Percentiles rank a stretch among this genome's conserved stretches.
These are phyloP conservation scores for Halisarca cf. caerulea DNA, from an alignment of 37 sponge, comb jelly and placozoan genomes.

Conservation along the genomic window DNA sequence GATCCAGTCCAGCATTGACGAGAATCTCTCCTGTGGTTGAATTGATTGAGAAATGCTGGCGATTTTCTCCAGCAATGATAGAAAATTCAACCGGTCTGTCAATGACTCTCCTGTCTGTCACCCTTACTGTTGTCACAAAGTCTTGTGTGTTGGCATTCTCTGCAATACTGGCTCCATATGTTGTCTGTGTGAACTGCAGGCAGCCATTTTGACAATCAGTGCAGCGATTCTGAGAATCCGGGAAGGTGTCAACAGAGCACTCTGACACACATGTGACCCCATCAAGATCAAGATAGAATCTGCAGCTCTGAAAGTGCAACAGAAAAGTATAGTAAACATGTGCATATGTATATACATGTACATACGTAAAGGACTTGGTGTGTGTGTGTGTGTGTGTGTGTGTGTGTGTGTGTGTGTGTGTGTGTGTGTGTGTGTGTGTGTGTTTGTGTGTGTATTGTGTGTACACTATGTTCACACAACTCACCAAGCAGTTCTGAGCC, in stretches of 20 bases:
- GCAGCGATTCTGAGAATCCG: constrained; percentile 35
- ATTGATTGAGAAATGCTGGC: constrained; percentile 20
- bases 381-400: too few species aligned
- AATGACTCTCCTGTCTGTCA: constrained; percentile 30
- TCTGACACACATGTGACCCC: constrained; percentile 52
- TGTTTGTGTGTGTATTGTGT: too few species aligned
- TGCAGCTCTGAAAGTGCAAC: constrained; percentile 36
- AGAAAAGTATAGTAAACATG: not conserved
- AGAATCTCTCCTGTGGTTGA: constrained; percentile 12
- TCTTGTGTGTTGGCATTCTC: constrained; percentile 22
- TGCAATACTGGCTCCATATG: not conserved
- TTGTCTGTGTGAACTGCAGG: constrained; percentile 30
- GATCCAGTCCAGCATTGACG: constrained; percentile 36
- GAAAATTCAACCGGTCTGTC: constrained; percentile 44
- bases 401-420: too few species aligned
- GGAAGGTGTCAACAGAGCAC: constrained; percentile 48
- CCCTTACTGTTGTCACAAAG: not conserved
- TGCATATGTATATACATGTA: too few species aligned
- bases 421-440: too few species aligned
- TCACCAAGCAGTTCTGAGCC: constrained; percentile 58
- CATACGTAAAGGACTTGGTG: too few species aligned
- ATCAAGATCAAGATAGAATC: constrained; percentile 39
- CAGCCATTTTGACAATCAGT: constrained; percentile 42
- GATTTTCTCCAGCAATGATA: constrained; percentile 39
- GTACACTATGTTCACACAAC: not conserved